Evolutionary conservation across 2,797 vertebrate genomes (phyloP).

Genomic region (Enteromius unitaeniatus): DNA sequence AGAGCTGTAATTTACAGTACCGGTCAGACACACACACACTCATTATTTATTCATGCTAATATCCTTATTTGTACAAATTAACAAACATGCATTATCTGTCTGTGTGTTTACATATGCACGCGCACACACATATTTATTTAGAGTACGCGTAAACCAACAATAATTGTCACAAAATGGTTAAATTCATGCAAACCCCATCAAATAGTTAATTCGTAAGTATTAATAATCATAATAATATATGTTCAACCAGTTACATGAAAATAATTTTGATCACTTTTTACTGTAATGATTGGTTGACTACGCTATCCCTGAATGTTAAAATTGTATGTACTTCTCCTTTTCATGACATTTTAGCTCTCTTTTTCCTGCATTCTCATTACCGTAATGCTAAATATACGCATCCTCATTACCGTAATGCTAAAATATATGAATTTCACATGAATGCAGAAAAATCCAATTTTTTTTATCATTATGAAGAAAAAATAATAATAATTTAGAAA

Average conservation of each 20-base stretch:
- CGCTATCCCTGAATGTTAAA: background rate
- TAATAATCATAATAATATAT: too few relatives aligned
- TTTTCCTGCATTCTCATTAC: background rate
- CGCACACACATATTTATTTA: background rate
- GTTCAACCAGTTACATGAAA: background rate
- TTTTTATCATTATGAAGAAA: background rate
- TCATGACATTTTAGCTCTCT: background rate
- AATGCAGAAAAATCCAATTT: background rate
- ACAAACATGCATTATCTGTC: background rate
- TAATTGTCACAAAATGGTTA: background rate
- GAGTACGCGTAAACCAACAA: background rate
- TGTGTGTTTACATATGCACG: background rate
- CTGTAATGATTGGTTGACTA: background rate
- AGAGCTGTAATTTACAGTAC: conserved; percentile 9
- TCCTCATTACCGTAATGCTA: background rate
- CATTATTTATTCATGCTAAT: background rate
- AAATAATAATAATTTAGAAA: background rate
- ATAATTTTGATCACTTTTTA: background rate
- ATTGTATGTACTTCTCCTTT: background rate
- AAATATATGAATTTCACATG: too few relatives aligned
- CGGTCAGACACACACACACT: background rate
- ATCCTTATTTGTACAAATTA: background rate
- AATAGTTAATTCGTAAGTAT: background rate
- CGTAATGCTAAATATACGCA: background rate
- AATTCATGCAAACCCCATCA: background rate